Conservation (phyloP, 2,797 vertebrate genomes). For the Toxotes lorentzi region DNA sequence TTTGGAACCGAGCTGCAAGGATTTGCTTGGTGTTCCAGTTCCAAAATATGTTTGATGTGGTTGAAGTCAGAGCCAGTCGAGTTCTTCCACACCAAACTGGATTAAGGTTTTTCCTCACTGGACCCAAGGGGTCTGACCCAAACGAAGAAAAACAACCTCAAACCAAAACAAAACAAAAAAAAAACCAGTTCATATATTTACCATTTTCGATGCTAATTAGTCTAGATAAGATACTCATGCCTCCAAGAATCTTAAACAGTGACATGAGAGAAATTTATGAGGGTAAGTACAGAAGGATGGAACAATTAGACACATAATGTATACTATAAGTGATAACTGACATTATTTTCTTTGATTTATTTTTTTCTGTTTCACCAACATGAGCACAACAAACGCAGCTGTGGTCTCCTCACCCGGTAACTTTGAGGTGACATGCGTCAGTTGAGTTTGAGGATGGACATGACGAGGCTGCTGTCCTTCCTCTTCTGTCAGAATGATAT, state of each 20-base stretch:
- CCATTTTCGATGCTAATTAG: no score
- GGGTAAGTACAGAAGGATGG: not conserved
- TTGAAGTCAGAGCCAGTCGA: not conserved
- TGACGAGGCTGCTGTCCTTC: not conserved
- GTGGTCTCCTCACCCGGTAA: not conserved
- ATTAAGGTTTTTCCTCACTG: no score
- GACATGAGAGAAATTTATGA: not conserved
- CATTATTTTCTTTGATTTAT: not conserved
- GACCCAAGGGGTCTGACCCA: no score
- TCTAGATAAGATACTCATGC: not conserved
- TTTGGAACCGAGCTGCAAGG: no score
- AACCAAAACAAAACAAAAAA: no score
- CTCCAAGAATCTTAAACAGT: not conserved
- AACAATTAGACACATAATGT: not conserved
- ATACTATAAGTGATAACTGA: not conserved
- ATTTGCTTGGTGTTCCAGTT: no score
- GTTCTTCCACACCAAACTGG: not conserved
- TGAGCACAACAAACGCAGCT: not conserved
- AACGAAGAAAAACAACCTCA: no score
- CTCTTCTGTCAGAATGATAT: constrained; percentile 11
- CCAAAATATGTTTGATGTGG: no score
- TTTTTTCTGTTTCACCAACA: constrained; percentile 1
- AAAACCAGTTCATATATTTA: no score
- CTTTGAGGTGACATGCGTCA: not conserved
- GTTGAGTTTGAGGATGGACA: constrained; percentile 4